Evolutionary conservation across 2,888 invertebrate genomes (phyloP).

Genomic region (Emesis castigata): DNA sequence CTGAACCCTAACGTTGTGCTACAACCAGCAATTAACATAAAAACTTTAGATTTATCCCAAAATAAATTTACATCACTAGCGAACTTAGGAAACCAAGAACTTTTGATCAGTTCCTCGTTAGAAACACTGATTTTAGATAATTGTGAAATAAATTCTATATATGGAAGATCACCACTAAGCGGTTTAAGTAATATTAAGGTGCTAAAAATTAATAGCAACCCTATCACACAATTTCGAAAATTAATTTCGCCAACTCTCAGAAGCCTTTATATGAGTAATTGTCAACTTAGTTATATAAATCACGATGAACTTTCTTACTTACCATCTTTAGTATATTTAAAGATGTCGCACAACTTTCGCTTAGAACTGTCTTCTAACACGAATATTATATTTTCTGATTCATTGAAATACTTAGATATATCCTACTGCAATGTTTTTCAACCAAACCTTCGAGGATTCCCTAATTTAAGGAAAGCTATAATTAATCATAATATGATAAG

Average conservation of each 20-base stretch:
- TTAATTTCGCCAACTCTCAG: slow-evolving; percentile 85
- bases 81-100: slow-evolving; percentile 82
- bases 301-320: slow-evolving; percentile 87
- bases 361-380: slow-evolving; percentile 82
- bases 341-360: slow-evolving; percentile 89
- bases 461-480: slow-evolving; percentile 87
- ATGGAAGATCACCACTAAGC: slow-evolving; percentile 83
- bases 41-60: slow-evolving; percentile 89
- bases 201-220: slow-evolving; percentile 87
- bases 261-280: slow-evolving; percentile 88
- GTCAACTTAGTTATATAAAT: slow-evolving; percentile 85
- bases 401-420: slow-evolving; percentile 88
- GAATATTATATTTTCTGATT: slow-evolving; percentile 82
- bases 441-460: slow-evolving; percentile 89
- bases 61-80: slow-evolving; percentile 89
- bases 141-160: slow-evolving; percentile 88
- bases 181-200: slow-evolving; percentile 86
- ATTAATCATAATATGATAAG: slow-evolving; percentile 91
- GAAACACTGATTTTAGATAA: slow-evolving; percentile 87
- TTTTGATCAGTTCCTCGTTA: slow-evolving; percentile 88
- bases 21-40: slow-evolving; percentile 83
- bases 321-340: slow-evolving; percentile 88
- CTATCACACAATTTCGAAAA: slow-evolving; percentile 80
- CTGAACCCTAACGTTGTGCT: slow-evolving; percentile 87
- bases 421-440: slow-evolving; percentile 90